Percentiles rank a stretch among this genome's conserved stretches.
Evolutionary conservation across 1,140 invertebrate species (phyloP).

Genomic region (Meloidogyne exigua): DNA sequence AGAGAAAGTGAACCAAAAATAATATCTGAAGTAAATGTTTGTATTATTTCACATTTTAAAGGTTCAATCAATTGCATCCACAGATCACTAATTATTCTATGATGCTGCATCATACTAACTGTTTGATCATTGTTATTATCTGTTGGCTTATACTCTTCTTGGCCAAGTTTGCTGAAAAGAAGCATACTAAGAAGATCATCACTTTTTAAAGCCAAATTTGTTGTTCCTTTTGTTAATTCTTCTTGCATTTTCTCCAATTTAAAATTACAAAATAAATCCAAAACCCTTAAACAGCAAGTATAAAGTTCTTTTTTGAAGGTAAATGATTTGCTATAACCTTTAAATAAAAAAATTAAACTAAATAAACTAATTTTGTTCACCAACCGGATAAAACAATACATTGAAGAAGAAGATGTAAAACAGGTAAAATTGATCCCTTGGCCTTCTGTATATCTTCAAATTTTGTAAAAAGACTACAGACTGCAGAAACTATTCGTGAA

Average conservation of each 20-base stretch:
- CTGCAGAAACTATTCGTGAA: conserved; percentile 30
- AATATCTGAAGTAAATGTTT: conserved; percentile 33
- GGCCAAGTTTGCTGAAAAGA: neutral
- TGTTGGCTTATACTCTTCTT: neutral
- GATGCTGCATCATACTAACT: conserved; percentile 19
- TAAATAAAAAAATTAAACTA: neutral
- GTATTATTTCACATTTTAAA: conserved; percentile 29
- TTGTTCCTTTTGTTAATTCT: neutral
- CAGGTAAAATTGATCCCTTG: conserved; percentile 17
- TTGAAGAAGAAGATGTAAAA: conserved; percentile 31
- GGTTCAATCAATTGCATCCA: conserved; percentile 30
- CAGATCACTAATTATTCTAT: conserved; percentile 1
- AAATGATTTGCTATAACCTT: conserved; percentile 38
- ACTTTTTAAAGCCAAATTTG: neutral
- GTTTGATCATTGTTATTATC: conserved; percentile 7
- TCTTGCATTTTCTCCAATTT: neutral
- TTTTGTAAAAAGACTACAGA: conserved; percentile 20
- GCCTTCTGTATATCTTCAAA: neutral
- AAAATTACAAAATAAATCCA: conserved; percentile 31
- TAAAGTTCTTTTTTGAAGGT: conserved; percentile 38
- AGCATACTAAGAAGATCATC: conserved; percentile 7
- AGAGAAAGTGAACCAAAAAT: conserved; percentile 37
- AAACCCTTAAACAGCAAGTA: conserved; percentile 30
- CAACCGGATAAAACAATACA: conserved; percentile 32
- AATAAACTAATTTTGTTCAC: neutral